Evolutionary conservation across 1,140 invertebrate species (phyloP).

Genomic region (Euschistus heros): DNA sequence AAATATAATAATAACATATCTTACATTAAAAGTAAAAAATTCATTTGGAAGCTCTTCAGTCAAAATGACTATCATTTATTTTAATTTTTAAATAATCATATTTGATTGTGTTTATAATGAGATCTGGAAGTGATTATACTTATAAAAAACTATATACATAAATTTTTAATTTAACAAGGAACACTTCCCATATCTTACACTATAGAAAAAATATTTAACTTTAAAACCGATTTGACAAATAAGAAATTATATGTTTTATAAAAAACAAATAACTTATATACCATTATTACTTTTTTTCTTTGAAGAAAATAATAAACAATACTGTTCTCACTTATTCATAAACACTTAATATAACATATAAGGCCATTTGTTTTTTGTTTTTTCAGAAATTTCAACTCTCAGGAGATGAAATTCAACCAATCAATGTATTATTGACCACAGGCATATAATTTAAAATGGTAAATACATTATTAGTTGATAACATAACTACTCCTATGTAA

Average conservation of each 20-base stretch:
- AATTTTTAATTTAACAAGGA: constrained; percentile 9
- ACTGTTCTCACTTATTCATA: neutral
- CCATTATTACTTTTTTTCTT: too few relatives aligned
- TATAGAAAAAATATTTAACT: constrained; percentile 7
- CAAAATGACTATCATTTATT: constrained; percentile 12
- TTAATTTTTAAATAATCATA: constrained; percentile 9
- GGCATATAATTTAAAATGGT: too few relatives aligned
- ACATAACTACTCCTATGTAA: too few relatives aligned
- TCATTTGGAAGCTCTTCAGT: constrained; percentile 21
- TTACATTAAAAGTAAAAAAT: constrained; percentile 13
- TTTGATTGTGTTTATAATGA: constrained; percentile 10
- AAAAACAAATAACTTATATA: neutral
- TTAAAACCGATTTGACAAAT: neutral
- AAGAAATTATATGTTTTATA: neutral
- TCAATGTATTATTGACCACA: too few relatives aligned
- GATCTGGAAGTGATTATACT: constrained; percentile 14
- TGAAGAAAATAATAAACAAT: neutral
- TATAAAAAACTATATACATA: constrained; percentile 6
- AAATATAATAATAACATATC: neutral
- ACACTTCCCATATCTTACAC: constrained; percentile 5
- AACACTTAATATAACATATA: too few relatives aligned
- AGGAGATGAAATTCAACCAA: too few relatives aligned
- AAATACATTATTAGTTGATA: too few relatives aligned
- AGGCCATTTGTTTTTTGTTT: too few relatives aligned
- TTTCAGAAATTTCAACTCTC: too few relatives aligned